Evolutionary conservation across 2,113 vertebrate genomes (phyloP).

Genomic region (Eulemur macaco): DNA sequence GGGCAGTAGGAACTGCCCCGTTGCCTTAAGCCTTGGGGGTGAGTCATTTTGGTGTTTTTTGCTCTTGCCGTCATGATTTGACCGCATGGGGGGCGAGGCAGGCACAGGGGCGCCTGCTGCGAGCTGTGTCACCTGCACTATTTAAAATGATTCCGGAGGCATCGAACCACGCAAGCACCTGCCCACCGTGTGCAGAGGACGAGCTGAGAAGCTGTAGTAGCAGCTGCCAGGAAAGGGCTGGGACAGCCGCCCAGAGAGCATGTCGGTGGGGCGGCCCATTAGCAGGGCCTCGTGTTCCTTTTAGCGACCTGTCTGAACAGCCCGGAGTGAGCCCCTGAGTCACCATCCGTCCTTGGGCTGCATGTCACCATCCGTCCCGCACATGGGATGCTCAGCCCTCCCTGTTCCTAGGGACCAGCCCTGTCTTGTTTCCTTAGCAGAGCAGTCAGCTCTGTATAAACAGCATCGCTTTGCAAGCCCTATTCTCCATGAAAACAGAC

Average conservation of each 20-base stretch:
- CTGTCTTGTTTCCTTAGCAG: not conserved
- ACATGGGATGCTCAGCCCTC: not conserved
- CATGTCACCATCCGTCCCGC: too few species aligned
- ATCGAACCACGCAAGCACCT: not conserved
- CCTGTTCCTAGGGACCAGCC: not conserved
- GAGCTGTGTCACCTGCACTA: not conserved
- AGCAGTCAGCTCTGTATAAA: not conserved
- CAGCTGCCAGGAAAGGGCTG: not conserved
- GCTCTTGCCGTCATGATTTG: not conserved
- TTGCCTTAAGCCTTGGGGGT: not conserved
- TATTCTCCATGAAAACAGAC: not conserved
- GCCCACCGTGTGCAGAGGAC: not conserved
- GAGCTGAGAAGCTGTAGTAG: not conserved
- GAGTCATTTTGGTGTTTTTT: not conserved
- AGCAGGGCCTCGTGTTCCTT: not conserved
- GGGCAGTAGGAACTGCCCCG: too few species aligned
- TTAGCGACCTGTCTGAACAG: not conserved
- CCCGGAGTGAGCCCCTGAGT: not conserved
- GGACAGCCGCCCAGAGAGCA: not conserved
- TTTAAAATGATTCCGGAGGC: not conserved
- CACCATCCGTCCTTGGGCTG: too few species aligned
- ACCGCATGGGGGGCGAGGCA: not conserved
- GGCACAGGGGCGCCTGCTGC: fast-evolving
- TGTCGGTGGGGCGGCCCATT: not conserved
- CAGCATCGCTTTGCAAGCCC: not conserved